phyloP scores from a whole-genome alignment of 1,140 invertebrate genomes.

The Chlorops oryzae region DNA sequence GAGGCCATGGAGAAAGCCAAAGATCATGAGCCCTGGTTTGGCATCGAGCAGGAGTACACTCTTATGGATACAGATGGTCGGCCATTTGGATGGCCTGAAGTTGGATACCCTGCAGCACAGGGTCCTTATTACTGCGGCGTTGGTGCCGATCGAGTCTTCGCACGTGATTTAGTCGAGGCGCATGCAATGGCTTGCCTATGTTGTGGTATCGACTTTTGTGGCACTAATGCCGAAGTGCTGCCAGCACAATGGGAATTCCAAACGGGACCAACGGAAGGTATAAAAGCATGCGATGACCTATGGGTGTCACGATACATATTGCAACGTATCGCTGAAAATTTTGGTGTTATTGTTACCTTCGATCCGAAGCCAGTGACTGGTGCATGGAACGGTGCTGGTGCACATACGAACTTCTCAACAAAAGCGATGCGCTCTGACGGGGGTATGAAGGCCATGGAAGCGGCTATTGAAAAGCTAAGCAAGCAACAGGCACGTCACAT shows the following conservation, averaged over 20 bases:
- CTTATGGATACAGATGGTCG: slow-evolving; percentile 74
- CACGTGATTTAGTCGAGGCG: slow-evolving; percentile 81
- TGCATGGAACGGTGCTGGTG: slow-evolving; percentile 84
- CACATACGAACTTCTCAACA: slow-evolving; percentile 69
- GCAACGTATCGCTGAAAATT: slow-evolving; percentile 78
- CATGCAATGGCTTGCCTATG: slow-evolving; percentile 72
- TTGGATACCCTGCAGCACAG: slow-evolving; percentile 78
- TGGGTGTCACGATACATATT: slow-evolving; percentile 69
- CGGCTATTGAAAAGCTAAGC: slow-evolving; percentile 67
- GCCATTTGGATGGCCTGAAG: slow-evolving; percentile 85
- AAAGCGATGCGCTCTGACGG: slow-evolving; percentile 68
- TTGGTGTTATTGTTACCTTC: slow-evolving; percentile 66
- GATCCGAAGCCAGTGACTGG: slow-evolving; percentile 78
- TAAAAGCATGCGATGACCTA: slow-evolving; percentile 72
- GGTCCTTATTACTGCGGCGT: slow-evolving; percentile 89
- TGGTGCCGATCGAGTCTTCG: slow-evolving; percentile 83
- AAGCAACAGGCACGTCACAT: slow-evolving; percentile 75
- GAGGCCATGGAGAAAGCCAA: slow-evolving; percentile 8
- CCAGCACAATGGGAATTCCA: slow-evolving; percentile 57
- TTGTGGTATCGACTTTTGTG: slow-evolving; percentile 76
- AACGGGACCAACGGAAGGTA: slow-evolving; percentile 69
- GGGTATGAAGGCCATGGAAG: slow-evolving; percentile 64
- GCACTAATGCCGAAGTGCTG: slow-evolving; percentile 90
- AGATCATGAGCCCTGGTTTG: slow-evolving; percentile 78
- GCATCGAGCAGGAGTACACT: slow-evolving; percentile 83